These are phyloP conservation scores for Macropis europaea DNA, from an alignment of 2,888 invertebrate genomes.

Conservation along the genomic window DNA sequence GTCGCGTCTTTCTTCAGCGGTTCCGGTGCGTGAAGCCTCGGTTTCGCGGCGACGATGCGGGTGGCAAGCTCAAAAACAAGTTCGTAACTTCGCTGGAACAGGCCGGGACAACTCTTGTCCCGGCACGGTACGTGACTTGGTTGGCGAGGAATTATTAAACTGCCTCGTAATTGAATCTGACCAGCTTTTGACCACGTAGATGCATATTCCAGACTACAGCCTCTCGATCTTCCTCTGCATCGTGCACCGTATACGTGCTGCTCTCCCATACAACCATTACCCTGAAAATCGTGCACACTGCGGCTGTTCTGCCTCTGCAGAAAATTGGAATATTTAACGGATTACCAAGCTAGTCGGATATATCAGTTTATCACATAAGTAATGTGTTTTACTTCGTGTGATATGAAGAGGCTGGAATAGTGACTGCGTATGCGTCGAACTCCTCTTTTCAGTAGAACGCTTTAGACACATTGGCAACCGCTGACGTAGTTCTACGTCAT, in stretches of 20 bases:
- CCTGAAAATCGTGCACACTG: constrained; percentile 1
- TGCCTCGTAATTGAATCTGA: constrained; percentile 70
- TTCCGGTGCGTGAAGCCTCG: not conserved
- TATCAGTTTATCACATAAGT: too few species aligned
- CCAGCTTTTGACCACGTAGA: constrained; percentile 69
- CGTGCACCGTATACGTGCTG: constrained; percentile 1
- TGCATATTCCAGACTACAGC: constrained; percentile 50
- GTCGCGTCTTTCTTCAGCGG: constrained; percentile 10
- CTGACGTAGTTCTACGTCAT: too few species aligned
- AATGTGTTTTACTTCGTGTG: too few species aligned
- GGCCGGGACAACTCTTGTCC: constrained; percentile 35
- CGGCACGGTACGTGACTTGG: constrained; percentile 61
- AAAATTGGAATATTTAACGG: too few species aligned
- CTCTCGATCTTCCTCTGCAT: constrained; percentile 17
- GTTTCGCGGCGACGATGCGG: constrained; percentile 18
- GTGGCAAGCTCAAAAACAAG: constrained; percentile 60
- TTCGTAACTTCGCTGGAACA: constrained; percentile 49
- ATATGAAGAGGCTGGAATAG: too few species aligned
- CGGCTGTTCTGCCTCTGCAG: too few species aligned
- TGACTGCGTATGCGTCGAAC: too few species aligned
- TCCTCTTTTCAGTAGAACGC: too few species aligned
- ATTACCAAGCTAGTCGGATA: too few species aligned
- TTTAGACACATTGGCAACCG: too few species aligned
- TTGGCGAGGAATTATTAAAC: constrained; percentile 69
- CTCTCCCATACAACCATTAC: not conserved